These are phyloP conservation scores for Alosa sapidissima DNA, from an alignment of 2,797 vertebrate species.

Conservation along the genomic window DNA sequence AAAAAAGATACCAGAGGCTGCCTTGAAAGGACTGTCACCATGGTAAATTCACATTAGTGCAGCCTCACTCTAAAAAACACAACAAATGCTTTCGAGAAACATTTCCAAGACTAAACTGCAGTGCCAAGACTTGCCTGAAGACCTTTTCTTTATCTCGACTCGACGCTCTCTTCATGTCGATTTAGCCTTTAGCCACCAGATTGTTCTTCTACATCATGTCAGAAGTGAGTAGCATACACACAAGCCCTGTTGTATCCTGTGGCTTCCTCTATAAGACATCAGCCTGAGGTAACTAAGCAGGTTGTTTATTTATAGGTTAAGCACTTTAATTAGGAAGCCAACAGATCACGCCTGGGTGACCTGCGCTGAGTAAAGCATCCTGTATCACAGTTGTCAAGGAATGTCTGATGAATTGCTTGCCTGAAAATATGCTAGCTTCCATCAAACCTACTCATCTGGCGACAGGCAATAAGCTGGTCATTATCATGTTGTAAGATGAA, in stretches of 20 bases:
- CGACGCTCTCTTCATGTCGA: slow-evolving; percentile 25
- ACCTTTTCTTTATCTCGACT: slow-evolving; percentile 25
- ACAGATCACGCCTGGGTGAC: background rate
- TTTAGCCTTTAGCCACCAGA: background rate
- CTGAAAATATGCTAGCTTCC: background rate
- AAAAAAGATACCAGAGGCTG: slow-evolving; percentile 26
- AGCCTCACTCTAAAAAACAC: slow-evolving; percentile 20
- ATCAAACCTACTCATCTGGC: no score
- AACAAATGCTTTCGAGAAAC: slow-evolving; percentile 38
- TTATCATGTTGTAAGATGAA: no score
- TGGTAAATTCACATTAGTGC: slow-evolving; percentile 49
- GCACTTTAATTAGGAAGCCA: background rate
- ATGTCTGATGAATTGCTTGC: background rate
- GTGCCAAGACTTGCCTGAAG: slow-evolving; percentile 20
- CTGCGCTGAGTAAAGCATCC: background rate
- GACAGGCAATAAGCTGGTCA: no score
- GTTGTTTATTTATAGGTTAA: background rate
- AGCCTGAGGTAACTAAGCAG: background rate
- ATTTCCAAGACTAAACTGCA: slow-evolving; percentile 32
- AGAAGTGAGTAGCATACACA: background rate
- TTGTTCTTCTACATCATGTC: background rate
- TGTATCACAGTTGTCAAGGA: background rate
- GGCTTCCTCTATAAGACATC: no score
- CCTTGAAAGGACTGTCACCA: slow-evolving; percentile 42
- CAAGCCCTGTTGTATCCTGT: background rate